phyloP scores from a whole-genome alignment of 2,888 invertebrate species.

The Coelinius sp. region DNA sequence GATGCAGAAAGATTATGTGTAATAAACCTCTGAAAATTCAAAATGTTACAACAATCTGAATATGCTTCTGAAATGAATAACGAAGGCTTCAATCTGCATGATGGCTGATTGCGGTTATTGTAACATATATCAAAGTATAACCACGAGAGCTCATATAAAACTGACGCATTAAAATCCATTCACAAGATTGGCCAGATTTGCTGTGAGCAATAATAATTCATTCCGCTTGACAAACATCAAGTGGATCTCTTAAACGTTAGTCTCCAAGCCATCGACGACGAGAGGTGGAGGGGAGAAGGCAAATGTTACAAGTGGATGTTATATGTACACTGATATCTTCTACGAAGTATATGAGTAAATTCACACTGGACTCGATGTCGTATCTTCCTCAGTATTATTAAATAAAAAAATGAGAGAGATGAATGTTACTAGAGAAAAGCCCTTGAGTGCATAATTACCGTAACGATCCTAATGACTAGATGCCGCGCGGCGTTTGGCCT shows the following conservation, averaged over 20 bases:
- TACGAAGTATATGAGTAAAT: constrained; percentile 56
- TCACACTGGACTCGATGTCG: constrained; percentile 51
- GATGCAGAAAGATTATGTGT: too few relatives aligned
- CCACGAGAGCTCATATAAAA: constrained; percentile 3
- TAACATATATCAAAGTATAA: not conserved
- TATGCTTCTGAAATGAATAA: not conserved
- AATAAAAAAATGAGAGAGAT: constrained; percentile 17
- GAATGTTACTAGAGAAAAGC: constrained; percentile 54
- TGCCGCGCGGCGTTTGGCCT: constrained; percentile 27
- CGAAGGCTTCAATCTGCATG: not conserved
- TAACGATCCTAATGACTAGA: constrained; percentile 57
- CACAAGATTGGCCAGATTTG: constrained; percentile 61
- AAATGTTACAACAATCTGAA: too few relatives aligned
- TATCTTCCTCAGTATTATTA: constrained; percentile 30
- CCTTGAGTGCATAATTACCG: constrained; percentile 65
- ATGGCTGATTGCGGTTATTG: not conserved
- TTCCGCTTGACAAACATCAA: constrained; percentile 48
- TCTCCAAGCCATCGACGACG: constrained; percentile 30
- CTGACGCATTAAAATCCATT: constrained; percentile 51
- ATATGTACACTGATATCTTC: constrained; percentile 58
- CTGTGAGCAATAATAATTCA: constrained; percentile 61
- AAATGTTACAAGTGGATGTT: constrained; percentile 17
- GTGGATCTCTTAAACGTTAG: constrained; percentile 20
- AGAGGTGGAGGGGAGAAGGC: constrained; percentile 46
- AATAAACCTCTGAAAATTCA: too few relatives aligned